Percentiles rank a stretch among this genome's conserved stretches.
Evolutionary conservation across 2,797 vertebrate species (phyloP).

Genomic region (Rhynchonycteris naso): DNA sequence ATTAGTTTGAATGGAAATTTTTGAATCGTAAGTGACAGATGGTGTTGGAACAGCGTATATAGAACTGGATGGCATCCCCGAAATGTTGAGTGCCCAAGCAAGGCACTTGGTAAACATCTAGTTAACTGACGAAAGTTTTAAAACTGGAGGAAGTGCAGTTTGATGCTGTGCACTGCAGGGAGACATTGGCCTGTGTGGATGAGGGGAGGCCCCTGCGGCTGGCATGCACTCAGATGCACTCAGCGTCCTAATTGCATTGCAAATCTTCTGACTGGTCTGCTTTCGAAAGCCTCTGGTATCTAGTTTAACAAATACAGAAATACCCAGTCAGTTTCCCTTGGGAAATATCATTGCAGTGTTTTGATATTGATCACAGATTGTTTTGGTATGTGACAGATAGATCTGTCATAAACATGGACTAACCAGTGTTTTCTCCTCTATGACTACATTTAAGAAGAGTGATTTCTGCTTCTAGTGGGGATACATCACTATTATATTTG

Average conservation of each 20-base stretch:
- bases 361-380: conserved; percentile 12
- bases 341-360: conserved; percentile 54
- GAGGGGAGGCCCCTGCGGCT: conserved; percentile 84
- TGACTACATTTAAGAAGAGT: conserved; percentile 76
- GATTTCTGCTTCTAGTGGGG: conserved; percentile 71
- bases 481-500: conserved; percentile 14
- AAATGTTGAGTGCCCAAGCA: conserved; percentile 72
- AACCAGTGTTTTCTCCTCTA: conserved; percentile 59
- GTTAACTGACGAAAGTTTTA: conserved; percentile 83
- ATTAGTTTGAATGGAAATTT: conserved; percentile 85
- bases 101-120: conserved; percentile 82
- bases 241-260: conserved; percentile 88
- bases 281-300: conserved; percentile 66
- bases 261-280: conserved; percentile 86
- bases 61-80: conserved; percentile 75
- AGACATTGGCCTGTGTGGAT: conserved; percentile 87
- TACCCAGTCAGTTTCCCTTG: conserved; percentile 68
- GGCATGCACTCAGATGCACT: conserved; percentile 85
- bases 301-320: conserved; percentile 78
- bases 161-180: conserved; percentile 70
- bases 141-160: conserved; percentile 80
- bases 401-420: conserved; percentile 76
- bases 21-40: conserved; percentile 86
- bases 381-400: conserved; percentile 69
- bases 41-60: conserved; percentile 82